These are phyloP conservation scores for Maconellicoccus hirsutus DNA, from an alignment of 1,140 invertebrate species.

Conservation along the genomic window DNA sequence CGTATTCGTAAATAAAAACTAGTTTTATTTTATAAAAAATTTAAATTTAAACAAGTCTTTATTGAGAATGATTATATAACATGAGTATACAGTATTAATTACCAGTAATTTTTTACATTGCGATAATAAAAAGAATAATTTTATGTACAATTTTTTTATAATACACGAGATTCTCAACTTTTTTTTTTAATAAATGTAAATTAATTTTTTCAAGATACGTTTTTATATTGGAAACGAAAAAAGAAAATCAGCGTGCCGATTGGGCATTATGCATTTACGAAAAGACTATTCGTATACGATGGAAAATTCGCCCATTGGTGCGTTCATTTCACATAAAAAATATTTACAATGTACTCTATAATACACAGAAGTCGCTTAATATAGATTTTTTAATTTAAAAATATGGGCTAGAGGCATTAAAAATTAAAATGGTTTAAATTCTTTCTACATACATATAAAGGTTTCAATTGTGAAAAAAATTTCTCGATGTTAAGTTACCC, in stretches of 20 bases:
- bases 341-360: neutral
- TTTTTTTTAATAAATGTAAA: neutral
- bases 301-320: too few relatives aligned
- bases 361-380: neutral
- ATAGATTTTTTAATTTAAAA: neutral
- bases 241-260: too few relatives aligned
- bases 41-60: constrained; percentile 22
- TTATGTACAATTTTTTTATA: neutral
- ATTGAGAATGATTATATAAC: constrained; percentile 15
- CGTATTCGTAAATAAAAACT: neutral
- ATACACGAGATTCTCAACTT: too few relatives aligned
- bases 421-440: constrained; percentile 6
- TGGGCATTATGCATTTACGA: too few relatives aligned
- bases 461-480: neutral
- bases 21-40: constrained; percentile 5
- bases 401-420: constrained; percentile 1
- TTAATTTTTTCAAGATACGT: too few relatives aligned
- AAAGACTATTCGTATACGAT: too few relatives aligned
- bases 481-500: too few relatives aligned
- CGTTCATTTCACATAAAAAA: too few relatives aligned
- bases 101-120: neutral
- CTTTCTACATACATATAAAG: neutral
- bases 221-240: too few relatives aligned
- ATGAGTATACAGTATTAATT: neutral
- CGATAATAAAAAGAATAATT: neutral